Evolutionary conservation across 35 echinoderm and acorn worm species (phyloP), one percentile per base, ranked within the genome.

Genomic region (Strongylocentrotus purpuratus): DNA sequence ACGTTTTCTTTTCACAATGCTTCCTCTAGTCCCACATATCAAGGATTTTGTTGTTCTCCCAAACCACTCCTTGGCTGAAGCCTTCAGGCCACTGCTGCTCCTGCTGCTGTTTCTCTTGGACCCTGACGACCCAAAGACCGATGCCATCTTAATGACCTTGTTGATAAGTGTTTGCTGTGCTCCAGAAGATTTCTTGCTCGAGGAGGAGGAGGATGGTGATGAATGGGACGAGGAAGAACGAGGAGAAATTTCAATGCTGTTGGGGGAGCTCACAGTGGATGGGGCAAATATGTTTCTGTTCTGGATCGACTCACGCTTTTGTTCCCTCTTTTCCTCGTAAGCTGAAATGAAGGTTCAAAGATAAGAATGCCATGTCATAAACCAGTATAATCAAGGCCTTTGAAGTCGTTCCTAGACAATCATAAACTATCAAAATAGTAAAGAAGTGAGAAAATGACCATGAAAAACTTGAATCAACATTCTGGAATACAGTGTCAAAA

Each of bases 271-370:
- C 5, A 59, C 46, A 1, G 87, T 96, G 1, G 93, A 61, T 17
- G 94, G 91, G 33, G 47, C 46, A 97, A 99, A 99, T 7, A 99
- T 92, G 4, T 96, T 90, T 90, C 97, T 95, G 94, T 59, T 97
- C 86, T 94, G 41, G 48, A 99, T 97, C 78, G 96, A 95, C 7
- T 96, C 46, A 85, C 97, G 86, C 47, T 97, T 99, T 55, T 96
- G 94, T 48, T 92, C 94, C 86, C 95, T 93, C 85, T 97, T 97
- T 17, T 97, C 98, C 89, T 99, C 98, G 94, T 95, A 99, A 85
- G 97, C 98, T 99, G 94, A 25, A 91, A 93, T 33, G 61, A 60
- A 88, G 25, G 6, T 78, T 4, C 20, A n/a, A 78, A 78, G 25
- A n/a, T 28, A 78, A 78, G 5, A 7, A 28, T 8, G 7, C 20